Base-by-base conservation (phyloP, 2,888 invertebrate genomes). In the Iselma pallidipennis region DNA sequence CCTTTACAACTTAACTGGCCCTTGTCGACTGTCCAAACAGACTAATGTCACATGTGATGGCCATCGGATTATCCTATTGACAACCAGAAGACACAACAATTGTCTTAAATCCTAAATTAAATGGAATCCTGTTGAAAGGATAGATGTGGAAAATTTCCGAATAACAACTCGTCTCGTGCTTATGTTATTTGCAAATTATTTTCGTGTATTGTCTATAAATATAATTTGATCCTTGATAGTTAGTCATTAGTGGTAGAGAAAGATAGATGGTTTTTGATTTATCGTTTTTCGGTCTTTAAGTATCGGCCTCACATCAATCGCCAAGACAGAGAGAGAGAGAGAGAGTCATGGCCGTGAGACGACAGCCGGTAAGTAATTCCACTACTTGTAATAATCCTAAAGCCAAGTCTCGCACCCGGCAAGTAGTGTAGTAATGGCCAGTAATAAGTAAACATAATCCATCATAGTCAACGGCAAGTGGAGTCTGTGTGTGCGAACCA, bases 11-110 rank as follows among this genome's bases (percentile, higher is more conserved):
- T 70, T 70, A 70, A 70, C 70, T 70, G 70, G 66, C 68, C 68
- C 74, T 72, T 74, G 76, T 76, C 72, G 73, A 67, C 74, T 74
- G 75, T 76, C 75, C 71, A 72, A 75, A 73, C 73, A 76, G 73
- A 76, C 71, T 75, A 76, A 76, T 76, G 75, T 75, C 76, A 75
- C 70, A 68, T 68, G 69, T 66, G 69, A 68, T 66, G 65, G 33
- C 14, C 33, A 1, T 33, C n/a, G 33, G 5, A 33, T 33, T 33
- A 33, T 33, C 14, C 33, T 14, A 33, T 33, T 14, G 33, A 33
- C 33, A 33, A 33, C 33, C 33, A 33, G 33, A 33, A 33, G 4
- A 33, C n/a, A 9, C 33, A 1, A 29, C 29, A 29, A 29, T 29
- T 29, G 7, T n/a, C 10, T 29, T 6, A 9, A 6, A 29, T 6